Evolutionary conservation across 2,888 invertebrate species (phyloP), one percentile per base, ranked within the genome.

Genomic region (Scelioninae gen. 1): DNA sequence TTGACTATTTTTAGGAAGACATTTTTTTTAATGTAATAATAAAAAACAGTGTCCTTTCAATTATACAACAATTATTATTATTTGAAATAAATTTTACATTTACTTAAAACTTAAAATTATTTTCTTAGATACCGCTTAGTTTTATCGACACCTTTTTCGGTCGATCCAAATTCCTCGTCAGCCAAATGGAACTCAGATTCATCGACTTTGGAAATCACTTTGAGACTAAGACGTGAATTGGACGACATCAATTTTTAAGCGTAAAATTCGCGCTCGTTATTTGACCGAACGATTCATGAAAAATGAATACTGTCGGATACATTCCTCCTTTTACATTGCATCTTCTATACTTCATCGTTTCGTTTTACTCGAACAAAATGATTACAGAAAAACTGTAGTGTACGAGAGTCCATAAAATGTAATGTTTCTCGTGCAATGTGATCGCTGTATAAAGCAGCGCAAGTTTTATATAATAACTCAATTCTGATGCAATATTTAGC

Each of bases 181-280:
- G 98, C 98, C 0, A 95, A 95, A 88, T 98, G 96, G 95, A 95
- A 97, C 88, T 89, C 93, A 0, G 94, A 94, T 9, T 92, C 93
- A 29, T 94, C 95, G 85, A 95, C 94, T 51, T 93, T 98, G 76
- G 94, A 94, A 68, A 93, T 98, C 53, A 96, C 95, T 6, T 93
- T 98, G 60, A 94, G 94, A 81, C 94, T 98, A 92, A 93, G 94
- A 79, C 94, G 98, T 74, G 98, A 98, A 91, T 95, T 96, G 86
- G 98, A 98, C 93, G 95, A 94, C 91, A 93, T 98, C 63, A 98
- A 98, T 93, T 98, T 98, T 93, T 98, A 94, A 94, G 65, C 6
- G 58, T n/a, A 56, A 71, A 15, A 11, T 23, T 51, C 34, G 7
- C 11, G 11, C 40, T 10, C n/a, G n/a, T n/a, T n/a, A n/a, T n/a